Conservation (phyloP, 2,888 invertebrate species). For the Polyommatus icarus region DNA sequence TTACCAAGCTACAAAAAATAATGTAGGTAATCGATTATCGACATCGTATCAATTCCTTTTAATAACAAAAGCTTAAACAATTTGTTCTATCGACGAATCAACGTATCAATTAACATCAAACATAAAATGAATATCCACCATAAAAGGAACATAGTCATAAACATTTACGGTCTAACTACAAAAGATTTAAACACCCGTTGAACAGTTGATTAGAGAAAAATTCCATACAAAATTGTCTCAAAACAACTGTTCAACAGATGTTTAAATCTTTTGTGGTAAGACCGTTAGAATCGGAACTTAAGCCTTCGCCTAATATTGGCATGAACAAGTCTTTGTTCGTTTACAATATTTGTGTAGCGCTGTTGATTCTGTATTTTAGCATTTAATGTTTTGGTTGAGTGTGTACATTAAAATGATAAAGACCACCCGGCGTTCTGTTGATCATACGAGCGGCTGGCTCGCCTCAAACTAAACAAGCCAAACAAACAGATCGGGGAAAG, state of each 20-base stretch:
- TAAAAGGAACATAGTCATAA: slow-evolving; percentile 15
- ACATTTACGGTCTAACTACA: no score
- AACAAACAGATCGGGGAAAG: slow-evolving; percentile 69
- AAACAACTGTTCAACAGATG: no score
- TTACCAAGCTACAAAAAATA: no score
- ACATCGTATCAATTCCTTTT: neutral
- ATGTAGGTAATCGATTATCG: no score
- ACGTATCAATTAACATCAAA: neutral
- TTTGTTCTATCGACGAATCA: neutral
- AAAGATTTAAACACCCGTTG: no score
- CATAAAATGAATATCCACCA: neutral
- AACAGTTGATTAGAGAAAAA: no score
- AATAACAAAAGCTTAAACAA: neutral
- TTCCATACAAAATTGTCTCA: no score
- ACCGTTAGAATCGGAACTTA: slow-evolving; percentile 16
- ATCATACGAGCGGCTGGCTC: slow-evolving; percentile 66
- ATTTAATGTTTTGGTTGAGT: slow-evolving; percentile 69
- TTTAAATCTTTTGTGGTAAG: no score
- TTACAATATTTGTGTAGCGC: slow-evolving; percentile 40
- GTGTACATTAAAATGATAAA: slow-evolving; percentile 77
- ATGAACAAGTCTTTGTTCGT: slow-evolving; percentile 41
- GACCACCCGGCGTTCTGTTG: slow-evolving; percentile 68
- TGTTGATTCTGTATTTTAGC: slow-evolving; percentile 67
- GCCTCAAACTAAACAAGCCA: slow-evolving; percentile 69
- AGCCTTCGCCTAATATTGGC: slow-evolving; percentile 37